Conservation (phyloP, 2,113 vertebrate species). For the Pomatorhinus ruficollis region DNA sequence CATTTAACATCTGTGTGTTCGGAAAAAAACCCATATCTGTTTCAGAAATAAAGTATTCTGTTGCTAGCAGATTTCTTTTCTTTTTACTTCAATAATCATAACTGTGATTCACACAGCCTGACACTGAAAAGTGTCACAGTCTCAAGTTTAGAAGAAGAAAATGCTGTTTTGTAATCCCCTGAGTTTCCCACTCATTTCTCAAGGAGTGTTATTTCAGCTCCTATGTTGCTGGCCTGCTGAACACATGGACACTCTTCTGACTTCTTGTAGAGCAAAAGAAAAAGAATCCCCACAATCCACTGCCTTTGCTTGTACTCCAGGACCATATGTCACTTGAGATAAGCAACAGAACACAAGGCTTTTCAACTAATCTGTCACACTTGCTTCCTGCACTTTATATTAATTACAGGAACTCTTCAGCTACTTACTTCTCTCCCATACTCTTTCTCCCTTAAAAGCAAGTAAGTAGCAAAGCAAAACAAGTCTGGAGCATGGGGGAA, state of each 20-base stretch:
- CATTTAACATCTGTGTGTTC: slow-evolving; percentile 22
- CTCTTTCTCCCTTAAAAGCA: neutral
- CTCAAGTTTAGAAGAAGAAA: neutral
- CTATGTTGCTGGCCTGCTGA: neutral
- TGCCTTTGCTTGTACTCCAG: neutral
- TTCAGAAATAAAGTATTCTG: slow-evolving; percentile 25
- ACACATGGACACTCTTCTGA: neutral
- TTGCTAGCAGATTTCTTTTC: slow-evolving; percentile 12
- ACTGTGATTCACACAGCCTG: slow-evolving; percentile 8
- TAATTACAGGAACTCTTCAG: slow-evolving; percentile 54
- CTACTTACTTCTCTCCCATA: neutral
- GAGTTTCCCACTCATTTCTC: neutral
- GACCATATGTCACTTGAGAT: slow-evolving; percentile 40
- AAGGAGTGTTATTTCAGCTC: neutral
- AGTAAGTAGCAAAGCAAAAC: neutral
- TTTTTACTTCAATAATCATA: slow-evolving; percentile 14
- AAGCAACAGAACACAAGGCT: slow-evolving; percentile 34
- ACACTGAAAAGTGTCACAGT: neutral
- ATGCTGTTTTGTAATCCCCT: neutral
- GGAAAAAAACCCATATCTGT: neutral
- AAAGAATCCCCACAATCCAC: neutral
- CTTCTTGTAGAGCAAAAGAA: neutral
- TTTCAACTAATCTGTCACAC: slow-evolving; percentile 39
- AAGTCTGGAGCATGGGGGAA: neutral
- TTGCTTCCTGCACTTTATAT: slow-evolving; percentile 49